Base-by-base conservation (phyloP, 2,113 vertebrate species). In the Recurvirostra avosetta region DNA sequence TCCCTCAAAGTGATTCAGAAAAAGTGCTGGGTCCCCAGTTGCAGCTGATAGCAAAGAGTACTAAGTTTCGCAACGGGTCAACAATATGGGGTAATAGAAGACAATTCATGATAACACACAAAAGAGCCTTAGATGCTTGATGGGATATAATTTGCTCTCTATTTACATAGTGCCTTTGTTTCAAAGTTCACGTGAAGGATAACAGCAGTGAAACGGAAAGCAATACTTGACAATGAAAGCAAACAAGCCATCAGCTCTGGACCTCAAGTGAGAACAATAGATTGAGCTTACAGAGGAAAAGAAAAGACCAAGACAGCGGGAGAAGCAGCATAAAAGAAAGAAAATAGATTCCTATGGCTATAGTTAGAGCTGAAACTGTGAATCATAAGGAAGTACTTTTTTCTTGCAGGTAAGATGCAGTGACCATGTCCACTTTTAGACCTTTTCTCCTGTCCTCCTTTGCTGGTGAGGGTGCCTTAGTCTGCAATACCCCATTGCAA, bases 121-220 rank as follows among this genome's bases (percentile, higher is more conserved):
- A 86, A 91, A 91, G 75, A 90, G n/a, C 53, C 63, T 70, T 43
- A 78, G 94, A 92, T 66, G 59, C 52, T 93, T 81, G 73, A 15
- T 10, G 94, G 74, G 73, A 12, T 63, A 53, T 66, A 29, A n/a
- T 67, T 94, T 95, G 91, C 94, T 97, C 58, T 92, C 86, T 79
- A 20, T 70, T 85, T 94, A 79, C 62, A 91, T 50, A 85, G 71
- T 45, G 86, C 53, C 81, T 91, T 95, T 97, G 97, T 97, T 95
- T 90, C 92, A 90, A 93, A 95, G 90, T 82, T 75, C 85, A 81
- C 90, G 71, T n/a, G 92, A 93, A 90, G 88, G 90, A 86, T 86
- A 82, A 52, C 85, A 79, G 66, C 50, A 47, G 71, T 18, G 66
- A 92, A 94, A 90, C 4, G 2, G 91, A 94, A 94, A 91, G 91